phyloP scores from a whole-genome alignment of 2,888 invertebrate genomes.

The Drosophila macrospina region DNA sequence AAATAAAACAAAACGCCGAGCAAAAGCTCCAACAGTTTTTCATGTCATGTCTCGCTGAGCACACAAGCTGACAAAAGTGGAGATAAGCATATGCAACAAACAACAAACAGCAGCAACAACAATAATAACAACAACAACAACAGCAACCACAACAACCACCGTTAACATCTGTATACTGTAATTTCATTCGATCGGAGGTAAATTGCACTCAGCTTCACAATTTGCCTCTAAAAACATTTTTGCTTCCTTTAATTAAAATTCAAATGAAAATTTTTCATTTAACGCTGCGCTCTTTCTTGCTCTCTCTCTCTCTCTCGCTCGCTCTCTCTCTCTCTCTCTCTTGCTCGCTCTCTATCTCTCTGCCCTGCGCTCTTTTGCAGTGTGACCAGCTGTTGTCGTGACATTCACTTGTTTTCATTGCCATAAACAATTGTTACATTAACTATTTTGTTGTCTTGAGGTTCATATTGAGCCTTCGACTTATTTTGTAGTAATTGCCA shows the following conservation, averaged over 20 bases:
- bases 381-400: constrained; percentile 3
- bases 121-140: constrained; percentile 8
- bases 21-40: constrained; percentile 29
- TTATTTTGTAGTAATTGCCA: neutral
- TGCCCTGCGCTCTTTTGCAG: neutral
- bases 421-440: constrained; percentile 6
- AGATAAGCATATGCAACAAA: constrained; percentile 30
- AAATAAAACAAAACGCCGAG: constrained; percentile 63
- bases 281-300: constrained; percentile 16
- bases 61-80: constrained; percentile 22
- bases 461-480: neutral
- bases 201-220: constrained; percentile 13
- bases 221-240: neutral
- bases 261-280: constrained; percentile 44
- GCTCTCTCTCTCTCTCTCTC: neutral
- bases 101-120: constrained; percentile 16
- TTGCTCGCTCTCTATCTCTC: neutral
- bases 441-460: neutral
- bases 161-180: constrained; percentile 20
- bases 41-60: neutral
- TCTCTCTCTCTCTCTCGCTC: constrained; percentile 10
- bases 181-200: constrained; percentile 40
- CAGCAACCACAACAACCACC: constrained; percentile 16
- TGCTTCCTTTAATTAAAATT: constrained; percentile 37
- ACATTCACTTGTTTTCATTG: constrained; percentile 3